Evolutionary conservation across 1,140 invertebrate species (phyloP).

Genomic region (Andrena cerasifolii): DNA sequence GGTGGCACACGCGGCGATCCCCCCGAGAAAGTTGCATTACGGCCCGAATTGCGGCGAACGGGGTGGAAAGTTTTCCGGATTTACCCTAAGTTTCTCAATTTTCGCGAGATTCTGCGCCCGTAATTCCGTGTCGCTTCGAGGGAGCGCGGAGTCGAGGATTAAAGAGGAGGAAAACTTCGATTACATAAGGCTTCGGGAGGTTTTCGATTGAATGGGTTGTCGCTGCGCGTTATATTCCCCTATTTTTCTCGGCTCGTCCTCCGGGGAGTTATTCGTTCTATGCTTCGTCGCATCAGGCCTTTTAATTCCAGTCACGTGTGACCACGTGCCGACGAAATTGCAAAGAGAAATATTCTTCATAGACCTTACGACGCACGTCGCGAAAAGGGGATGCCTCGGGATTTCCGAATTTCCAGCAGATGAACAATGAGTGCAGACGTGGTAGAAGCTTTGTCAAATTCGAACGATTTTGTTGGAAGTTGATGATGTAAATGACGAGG

Average conservation of each 20-base stretch:
- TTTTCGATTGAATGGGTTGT: too few species aligned
- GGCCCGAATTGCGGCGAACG: background rate
- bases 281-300: background rate
- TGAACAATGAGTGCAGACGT: background rate
- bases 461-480: background rate
- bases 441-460: too few species aligned
- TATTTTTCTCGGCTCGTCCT: too few species aligned
- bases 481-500: background rate
- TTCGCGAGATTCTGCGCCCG: conserved; percentile 15
- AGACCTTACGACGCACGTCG: background rate
- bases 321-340: conserved; percentile 16
- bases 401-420: background rate
- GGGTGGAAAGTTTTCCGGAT: background rate
- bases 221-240: too few species aligned
- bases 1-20: background rate
- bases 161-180: background rate
- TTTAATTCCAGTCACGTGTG: conserved; percentile 40
- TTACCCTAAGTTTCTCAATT: background rate
- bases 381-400: rapidly evolving
- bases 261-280: background rate
- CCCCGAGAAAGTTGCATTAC: background rate
- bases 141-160: conserved; percentile 4
- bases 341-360: conserved; percentile 15
- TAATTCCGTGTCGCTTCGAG: background rate
- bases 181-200: background rate